Evolutionary conservation across 1,140 invertebrate genomes (phyloP).

Genomic region (Neodiprion fabricii): DNA sequence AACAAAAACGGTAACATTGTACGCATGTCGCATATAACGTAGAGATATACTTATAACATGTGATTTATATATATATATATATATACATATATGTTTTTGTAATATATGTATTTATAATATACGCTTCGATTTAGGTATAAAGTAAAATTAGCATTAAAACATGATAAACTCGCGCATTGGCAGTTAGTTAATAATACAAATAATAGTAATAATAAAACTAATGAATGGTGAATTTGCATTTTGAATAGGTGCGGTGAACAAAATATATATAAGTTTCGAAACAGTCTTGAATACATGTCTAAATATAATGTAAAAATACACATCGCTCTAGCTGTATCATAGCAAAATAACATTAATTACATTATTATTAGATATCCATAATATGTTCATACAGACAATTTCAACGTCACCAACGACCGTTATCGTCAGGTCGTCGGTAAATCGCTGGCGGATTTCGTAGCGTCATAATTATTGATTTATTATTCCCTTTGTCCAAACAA

Average conservation of each 20-base stretch:
- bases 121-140: background rate
- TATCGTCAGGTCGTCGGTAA: background rate
- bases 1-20: background rate
- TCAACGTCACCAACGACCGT: background rate
- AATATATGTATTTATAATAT: background rate
- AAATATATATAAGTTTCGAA: background rate
- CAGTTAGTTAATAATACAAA: background rate
- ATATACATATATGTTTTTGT: background rate
- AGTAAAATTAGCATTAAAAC: background rate
- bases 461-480: background rate
- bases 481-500: background rate
- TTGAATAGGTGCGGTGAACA: background rate
- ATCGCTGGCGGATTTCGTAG: background rate
- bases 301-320: background rate
- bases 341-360: background rate
- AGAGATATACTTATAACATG: background rate
- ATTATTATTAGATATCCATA: background rate
- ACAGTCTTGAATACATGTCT: background rate
- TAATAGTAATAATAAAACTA: background rate
- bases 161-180: background rate
- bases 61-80: slow-evolving; percentile 3
- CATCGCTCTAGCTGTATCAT: background rate
- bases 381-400: background rate
- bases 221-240: background rate
- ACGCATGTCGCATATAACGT: background rate